Percentiles rank a stretch among this genome's conserved stretches.
Evolutionary conservation across 2,113 vertebrate genomes (phyloP).

Genomic region (Podarcis muralis): DNA sequence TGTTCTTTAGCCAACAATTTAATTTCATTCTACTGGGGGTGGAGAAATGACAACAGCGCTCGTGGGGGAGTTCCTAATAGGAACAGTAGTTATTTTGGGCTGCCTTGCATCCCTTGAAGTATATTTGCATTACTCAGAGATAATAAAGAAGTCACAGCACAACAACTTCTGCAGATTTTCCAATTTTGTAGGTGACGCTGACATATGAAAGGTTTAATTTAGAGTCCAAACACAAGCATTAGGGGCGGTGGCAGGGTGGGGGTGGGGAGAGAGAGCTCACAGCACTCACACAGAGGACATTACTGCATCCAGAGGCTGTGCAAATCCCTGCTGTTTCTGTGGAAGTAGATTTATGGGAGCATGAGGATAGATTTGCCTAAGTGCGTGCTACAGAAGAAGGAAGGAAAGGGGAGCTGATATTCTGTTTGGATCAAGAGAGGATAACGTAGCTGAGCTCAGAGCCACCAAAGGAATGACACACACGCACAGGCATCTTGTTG

Average conservation of each 20-base stretch:
- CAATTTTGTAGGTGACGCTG: conserved; percentile 19
- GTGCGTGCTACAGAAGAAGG: background rate
- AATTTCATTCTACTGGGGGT: background rate
- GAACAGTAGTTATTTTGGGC: conserved; percentile 8
- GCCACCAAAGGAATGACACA: background rate
- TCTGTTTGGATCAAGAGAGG: conserved; percentile 4
- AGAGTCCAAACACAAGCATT: conserved; percentile 11
- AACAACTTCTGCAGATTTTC: conserved; percentile 31
- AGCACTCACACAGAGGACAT: background rate
- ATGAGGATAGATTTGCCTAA: conserved; percentile 4
- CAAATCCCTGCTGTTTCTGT: conserved; percentile 14
- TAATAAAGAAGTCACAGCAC: conserved; percentile 28
- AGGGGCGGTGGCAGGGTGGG: background rate
- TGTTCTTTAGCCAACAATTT: background rate
- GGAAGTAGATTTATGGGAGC: conserved; percentile 30
- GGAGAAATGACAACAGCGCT: background rate
- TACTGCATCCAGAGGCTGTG: background rate
- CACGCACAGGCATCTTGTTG: conserved; percentile 1
- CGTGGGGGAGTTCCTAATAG: background rate
- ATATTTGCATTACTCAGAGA: conserved; percentile 34
- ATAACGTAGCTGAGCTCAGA: background rate
- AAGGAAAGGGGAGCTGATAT: background rate
- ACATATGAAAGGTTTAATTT: conserved; percentile 33
- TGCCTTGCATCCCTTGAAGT: conserved; percentile 6
- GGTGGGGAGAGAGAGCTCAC: background rate